Evolutionary conservation across 2,888 invertebrate species (phyloP), one percentile per base, ranked within the genome.

Genomic region (Scaptodrosophila latifasciaeformis): DNA sequence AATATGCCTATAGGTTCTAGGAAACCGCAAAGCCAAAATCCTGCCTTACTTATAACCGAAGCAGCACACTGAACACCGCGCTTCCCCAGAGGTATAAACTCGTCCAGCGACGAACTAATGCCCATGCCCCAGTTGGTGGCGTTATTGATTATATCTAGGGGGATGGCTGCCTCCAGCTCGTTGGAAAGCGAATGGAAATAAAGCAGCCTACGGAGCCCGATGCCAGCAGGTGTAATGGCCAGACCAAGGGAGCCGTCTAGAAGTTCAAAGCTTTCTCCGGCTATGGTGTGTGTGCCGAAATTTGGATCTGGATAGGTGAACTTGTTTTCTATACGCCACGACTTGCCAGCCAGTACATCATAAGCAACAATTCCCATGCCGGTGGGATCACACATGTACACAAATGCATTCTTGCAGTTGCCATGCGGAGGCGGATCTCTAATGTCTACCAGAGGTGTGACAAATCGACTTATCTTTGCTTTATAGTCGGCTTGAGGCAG

Each of bases 61-160:
- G 92, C 90, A 1, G 90, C 92, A 10, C 91, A 88, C 82, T 94
- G 94, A 0, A 90, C 89, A 42, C 93, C 88, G 52, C 89, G 87
- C 58, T 85, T 81, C 27, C 88, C 85, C 59, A 90, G 88, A 39
- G 89, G 71, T 19, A 86, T 79, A 70, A 91, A 91, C 10, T 88
- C 84, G 40, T 88, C 74, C 2, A 89, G 85, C 0, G 84, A 82
- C 0, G 89, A 86, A 2, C 86, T 84, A 0, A 87, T 68, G 50
- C 88, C 82, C 0, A 83, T 52, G 1, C 60, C 45, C 83, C 90
- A 91, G 9, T 76, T 59, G 0, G 87, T 83, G 6, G 82, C 68
- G 69, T 92, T 90, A 55, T 90, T 87, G 10, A 91, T 81, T 1
- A 89, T 67, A 0, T 88, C 88, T 0, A 91, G 88, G 1, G 87